A percentile compares a stretch with the other conserved stretches of the same genome.
These are phyloP conservation scores for Apodemus sylvaticus DNA, from an alignment of 2,113 vertebrate species.

Conservation along the genomic window DNA sequence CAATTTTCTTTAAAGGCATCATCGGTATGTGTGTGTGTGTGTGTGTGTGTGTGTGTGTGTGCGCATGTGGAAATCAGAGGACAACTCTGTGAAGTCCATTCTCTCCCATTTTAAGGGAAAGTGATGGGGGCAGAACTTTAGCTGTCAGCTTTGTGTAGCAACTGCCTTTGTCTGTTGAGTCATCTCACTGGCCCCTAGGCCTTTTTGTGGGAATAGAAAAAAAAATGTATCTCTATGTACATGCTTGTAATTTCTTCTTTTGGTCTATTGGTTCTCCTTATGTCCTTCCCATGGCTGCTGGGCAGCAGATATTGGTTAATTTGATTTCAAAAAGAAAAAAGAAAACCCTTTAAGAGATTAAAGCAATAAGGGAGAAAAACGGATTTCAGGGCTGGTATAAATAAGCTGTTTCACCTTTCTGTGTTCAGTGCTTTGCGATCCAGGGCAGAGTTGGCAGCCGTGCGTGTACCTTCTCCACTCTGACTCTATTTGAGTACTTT, in stretches of 20 bases:
- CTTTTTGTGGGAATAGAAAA: neutral
- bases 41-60: neutral
- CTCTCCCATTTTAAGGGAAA: neutral
- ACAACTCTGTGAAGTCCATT: neutral
- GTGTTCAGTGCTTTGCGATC: neutral
- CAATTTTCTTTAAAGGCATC: neutral
- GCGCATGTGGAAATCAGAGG: neutral
- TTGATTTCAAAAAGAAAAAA: neutral
- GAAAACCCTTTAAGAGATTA: neutral
- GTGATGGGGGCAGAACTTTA: neutral
- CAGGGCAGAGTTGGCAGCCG: neutral
- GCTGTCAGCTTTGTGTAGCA: neutral
- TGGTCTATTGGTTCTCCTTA: neutral
- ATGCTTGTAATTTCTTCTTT: neutral
- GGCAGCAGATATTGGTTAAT: constrained; percentile 1
- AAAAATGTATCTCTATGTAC: neutral
- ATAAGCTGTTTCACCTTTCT: neutral
- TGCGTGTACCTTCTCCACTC: neutral
- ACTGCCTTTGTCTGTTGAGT: neutral
- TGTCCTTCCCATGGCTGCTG: neutral
- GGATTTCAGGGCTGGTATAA: neutral
- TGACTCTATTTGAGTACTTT: neutral
- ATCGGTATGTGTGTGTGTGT: neutral
- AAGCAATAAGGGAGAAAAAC: neutral
- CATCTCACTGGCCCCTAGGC: no score